These are phyloP conservation scores for Lucilia cuprina DNA, from an alignment of 1,140 invertebrate genomes.

Conservation along the genomic window DNA sequence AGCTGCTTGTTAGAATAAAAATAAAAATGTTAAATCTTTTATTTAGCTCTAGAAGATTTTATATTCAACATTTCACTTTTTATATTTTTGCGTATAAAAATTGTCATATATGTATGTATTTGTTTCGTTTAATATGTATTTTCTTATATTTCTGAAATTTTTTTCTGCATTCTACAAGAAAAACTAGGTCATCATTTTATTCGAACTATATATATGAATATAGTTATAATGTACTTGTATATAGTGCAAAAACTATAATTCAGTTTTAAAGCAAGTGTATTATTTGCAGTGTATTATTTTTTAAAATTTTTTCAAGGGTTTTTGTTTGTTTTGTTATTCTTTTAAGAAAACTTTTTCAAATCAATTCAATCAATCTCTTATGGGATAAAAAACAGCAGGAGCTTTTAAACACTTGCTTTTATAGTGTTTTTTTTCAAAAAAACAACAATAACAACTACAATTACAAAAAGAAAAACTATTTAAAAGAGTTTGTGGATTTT, in stretches of 20 bases:
- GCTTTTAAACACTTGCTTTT: neutral
- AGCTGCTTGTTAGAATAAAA: neutral
- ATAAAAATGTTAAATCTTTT: neutral
- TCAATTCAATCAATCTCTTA: neutral
- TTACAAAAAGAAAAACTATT: neutral
- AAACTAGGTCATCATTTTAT: neutral
- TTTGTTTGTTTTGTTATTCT: neutral
- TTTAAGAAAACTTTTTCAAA: neutral
- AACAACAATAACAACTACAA: neutral
- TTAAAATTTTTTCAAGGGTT: neutral
- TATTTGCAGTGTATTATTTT: neutral
- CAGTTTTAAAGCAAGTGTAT: neutral
- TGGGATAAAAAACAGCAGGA: neutral
- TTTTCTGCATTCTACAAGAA: neutral
- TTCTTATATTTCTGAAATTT: neutral
- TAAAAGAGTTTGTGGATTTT: neutral
- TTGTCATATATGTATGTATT: no score
- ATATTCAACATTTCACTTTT: neutral
- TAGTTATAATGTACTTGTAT: neutral
- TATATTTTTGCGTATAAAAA: neutral
- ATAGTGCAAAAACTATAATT: neutral
- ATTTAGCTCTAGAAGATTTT: neutral
- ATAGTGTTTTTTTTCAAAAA: neutral
- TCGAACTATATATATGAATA: neutral
- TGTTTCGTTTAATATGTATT: no score